Percentiles rank a stretch among this genome's conserved stretches.
phyloP scores from a whole-genome alignment of 2,888 invertebrate genomes.

The Prosopocoilus inquinatus region DNA sequence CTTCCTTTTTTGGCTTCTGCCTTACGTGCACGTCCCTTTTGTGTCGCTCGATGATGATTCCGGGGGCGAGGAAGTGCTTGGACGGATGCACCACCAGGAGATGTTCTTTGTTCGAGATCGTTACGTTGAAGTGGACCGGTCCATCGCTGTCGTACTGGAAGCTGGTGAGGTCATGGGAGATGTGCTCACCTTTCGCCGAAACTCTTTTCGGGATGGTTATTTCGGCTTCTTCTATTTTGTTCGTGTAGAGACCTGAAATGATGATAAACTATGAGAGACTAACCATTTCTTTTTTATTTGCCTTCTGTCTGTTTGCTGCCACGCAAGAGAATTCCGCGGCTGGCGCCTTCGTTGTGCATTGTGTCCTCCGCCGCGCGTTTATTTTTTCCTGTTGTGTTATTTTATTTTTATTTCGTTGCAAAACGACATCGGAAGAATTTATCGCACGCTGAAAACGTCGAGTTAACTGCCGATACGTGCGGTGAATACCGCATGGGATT shows the following conservation, averaged over 20 bases:
- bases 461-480: too few relatives aligned
- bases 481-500: too few relatives aligned
- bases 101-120: constrained; percentile 45
- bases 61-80: constrained; percentile 66
- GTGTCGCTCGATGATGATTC: constrained; percentile 71
- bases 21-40: constrained; percentile 56
- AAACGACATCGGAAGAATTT: too few relatives aligned
- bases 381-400: too few relatives aligned
- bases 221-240: constrained; percentile 55
- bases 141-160: constrained; percentile 53
- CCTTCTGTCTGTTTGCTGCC: too few relatives aligned
- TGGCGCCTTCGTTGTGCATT: too few relatives aligned
- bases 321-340: too few relatives aligned
- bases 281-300: too few relatives aligned
- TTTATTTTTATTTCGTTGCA: too few relatives aligned
- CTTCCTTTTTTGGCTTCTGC: constrained; percentile 51
- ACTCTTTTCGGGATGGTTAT: constrained; percentile 64
- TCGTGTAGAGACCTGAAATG: constrained; percentile 52
- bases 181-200: constrained; percentile 55
- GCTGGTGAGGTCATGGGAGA: constrained; percentile 58
- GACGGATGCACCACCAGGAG: constrained; percentile 56
- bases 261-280: background rate
- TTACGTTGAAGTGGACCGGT: constrained; percentile 55
- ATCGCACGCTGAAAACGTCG: too few relatives aligned
- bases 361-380: too few relatives aligned